A percentile compares a stretch with the other conserved stretches of the same genome.
Conservation (phyloP, 2,113 vertebrate genomes). For the Mus pahari region DNA sequence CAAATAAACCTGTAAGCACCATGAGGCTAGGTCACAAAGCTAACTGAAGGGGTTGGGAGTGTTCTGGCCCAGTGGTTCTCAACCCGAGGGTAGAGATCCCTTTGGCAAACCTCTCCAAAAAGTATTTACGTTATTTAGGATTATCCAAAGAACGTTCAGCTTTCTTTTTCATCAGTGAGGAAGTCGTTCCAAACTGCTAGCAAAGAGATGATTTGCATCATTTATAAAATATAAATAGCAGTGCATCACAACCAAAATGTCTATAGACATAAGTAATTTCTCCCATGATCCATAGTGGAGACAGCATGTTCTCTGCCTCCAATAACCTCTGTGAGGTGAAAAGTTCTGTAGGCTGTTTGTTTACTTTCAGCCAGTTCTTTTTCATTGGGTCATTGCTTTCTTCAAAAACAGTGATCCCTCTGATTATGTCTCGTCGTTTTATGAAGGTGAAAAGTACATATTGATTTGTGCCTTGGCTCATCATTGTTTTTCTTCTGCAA, state of each 20-base stretch:
- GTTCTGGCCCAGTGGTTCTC: neutral
- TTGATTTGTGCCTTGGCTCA: neutral
- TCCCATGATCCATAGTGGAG: constrained; percentile 46
- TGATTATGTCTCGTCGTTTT: constrained; percentile 26
- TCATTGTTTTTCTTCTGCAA: neutral
- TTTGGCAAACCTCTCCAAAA: neutral
- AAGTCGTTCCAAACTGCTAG: constrained; percentile 36
- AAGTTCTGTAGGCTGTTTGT: neutral
- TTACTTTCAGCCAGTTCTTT: neutral
- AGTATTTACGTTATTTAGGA: neutral
- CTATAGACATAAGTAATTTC: constrained; percentile 1
- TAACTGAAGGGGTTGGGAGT: neutral
- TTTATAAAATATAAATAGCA: constrained; percentile 49
- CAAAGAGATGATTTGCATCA: neutral
- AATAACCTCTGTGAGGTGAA: constrained; percentile 28
- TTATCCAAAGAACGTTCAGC: neutral
- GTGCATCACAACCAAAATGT: constrained; percentile 27
- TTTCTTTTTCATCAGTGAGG: neutral
- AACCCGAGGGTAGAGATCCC: neutral
- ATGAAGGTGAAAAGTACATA: neutral
- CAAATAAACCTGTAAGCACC: neutral
- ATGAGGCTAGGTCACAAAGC: neutral
- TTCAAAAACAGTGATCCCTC: constrained; percentile 37
- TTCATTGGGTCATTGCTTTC: neutral
- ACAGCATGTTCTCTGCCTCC: constrained; percentile 41